These are phyloP conservation scores for Lepidurus arcticus DNA, from an alignment of 1,140 invertebrate species.

Conservation along the genomic window DNA sequence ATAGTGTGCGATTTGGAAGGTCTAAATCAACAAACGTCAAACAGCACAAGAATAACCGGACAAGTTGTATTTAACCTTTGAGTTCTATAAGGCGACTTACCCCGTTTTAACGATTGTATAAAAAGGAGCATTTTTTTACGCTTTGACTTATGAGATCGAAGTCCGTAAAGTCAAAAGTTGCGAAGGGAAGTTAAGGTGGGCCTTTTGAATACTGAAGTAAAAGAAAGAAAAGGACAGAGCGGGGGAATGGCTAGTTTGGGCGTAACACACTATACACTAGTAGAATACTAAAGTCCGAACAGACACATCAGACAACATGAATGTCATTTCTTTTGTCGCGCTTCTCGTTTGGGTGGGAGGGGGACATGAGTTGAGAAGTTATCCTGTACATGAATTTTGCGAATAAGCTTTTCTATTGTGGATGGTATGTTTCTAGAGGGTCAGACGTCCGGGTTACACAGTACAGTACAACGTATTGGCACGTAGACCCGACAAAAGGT, in stretches of 20 bases:
- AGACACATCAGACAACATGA: not conserved
- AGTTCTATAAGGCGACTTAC: too few species aligned
- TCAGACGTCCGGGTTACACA: not conserved
- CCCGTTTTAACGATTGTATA: too few species aligned
- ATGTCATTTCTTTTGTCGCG: not conserved
- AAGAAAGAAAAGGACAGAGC: not conserved
- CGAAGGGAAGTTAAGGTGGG: not conserved
- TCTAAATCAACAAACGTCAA: too few species aligned
- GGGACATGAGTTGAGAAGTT: not conserved
- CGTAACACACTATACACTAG: not conserved
- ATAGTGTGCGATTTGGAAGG: too few species aligned
- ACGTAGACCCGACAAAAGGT: too few species aligned
- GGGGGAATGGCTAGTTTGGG: not conserved
- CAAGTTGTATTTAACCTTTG: too few species aligned
- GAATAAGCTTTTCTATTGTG: not conserved
- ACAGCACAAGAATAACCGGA: too few species aligned
- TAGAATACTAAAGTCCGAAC: not conserved
- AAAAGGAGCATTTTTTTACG: not conserved
- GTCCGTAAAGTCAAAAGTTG: not conserved
- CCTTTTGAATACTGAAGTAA: slow-evolving; percentile 5
- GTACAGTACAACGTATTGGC: too few species aligned
- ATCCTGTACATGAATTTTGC: not conserved
- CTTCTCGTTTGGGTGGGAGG: not conserved
- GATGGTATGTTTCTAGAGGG: not conserved
- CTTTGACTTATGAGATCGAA: not conserved